Evolutionary conservation across 2,888 invertebrate genomes (phyloP), one percentile per base, ranked within the genome.

Genomic region (Antitype chi): DNA sequence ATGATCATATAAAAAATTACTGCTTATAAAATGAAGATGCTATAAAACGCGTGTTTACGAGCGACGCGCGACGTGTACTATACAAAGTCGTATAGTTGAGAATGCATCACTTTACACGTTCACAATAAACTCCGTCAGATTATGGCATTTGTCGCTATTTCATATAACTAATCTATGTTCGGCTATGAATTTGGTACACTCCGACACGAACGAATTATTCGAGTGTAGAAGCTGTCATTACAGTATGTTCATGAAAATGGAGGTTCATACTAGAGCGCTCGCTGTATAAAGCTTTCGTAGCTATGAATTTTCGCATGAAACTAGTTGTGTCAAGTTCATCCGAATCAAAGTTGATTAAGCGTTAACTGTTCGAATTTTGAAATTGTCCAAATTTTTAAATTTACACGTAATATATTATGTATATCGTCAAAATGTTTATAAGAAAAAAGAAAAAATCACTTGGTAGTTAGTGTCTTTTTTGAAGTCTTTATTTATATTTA

Each of bases 21-120:
- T 38, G n/a, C 11, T 28, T 64, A 59, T 55, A 17, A 64, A 53
- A 59, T 64, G 8, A 53, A 59, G 63, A 5, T 38, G 64, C 57
- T 55, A 32, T 75, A 81, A 73, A 81, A 28, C n/a, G 20, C 1
- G 23, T 49, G 32, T 79, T 66, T 75, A 81, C 28, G 64, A 75
- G 38, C 8, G 13, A 55, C 11, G 43, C 11, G 13, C 2, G 43
- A 43, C 17, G 32, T 64, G 23, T 20, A 28, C 53, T 80, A 32
- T 80, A 68, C 15, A n/a, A 53, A 49, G 28, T 32, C 53, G 38
- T 74, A 11, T 17, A 57, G 23, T 20, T 53, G 49, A 63, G 25
- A 59, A 80, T 52, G 47, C 25, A 49, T 55, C 52, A n/a, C 64
- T 55, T 72, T 28, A 38, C 38, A 49, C 47, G 23, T 43, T 43